These are phyloP conservation scores for Volucella bombylans DNA, from an alignment of 2,888 invertebrate species.

Conservation along the genomic window DNA sequence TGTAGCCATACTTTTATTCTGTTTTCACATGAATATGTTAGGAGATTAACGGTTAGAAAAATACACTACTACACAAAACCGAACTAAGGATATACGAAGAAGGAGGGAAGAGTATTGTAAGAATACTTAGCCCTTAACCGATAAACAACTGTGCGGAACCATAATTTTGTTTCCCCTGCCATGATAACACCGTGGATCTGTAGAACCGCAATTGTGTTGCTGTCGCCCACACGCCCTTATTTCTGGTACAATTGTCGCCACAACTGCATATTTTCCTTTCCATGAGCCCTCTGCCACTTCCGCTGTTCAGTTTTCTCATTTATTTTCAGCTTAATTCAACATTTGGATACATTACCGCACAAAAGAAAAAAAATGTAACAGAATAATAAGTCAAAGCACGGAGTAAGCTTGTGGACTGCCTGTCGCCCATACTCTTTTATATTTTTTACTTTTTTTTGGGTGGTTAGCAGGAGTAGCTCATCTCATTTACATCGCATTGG, in stretches of 20 bases:
- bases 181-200: slow-evolving; percentile 48
- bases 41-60: slow-evolving; percentile 17
- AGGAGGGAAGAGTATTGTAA: slow-evolving; percentile 32
- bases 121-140: slow-evolving; percentile 58
- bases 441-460: slow-evolving; percentile 32
- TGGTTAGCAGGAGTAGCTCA: slow-evolving; percentile 24
- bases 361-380: slow-evolving; percentile 23
- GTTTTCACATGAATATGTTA: slow-evolving; percentile 48
- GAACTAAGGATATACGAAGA: neutral
- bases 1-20: neutral
- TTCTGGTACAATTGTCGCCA: slow-evolving; percentile 62
- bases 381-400: slow-evolving; percentile 30
- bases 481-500: slow-evolving; percentile 68
- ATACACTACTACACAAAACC: neutral
- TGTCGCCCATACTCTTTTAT: slow-evolving; percentile 23
- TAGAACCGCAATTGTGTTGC: slow-evolving; percentile 45
- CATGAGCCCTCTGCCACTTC: slow-evolving; percentile 25
- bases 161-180: slow-evolving; percentile 44
- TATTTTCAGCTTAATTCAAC: slow-evolving; percentile 70
- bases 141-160: slow-evolving; percentile 61
- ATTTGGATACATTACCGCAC: slow-evolving; percentile 69
- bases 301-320: slow-evolving; percentile 65
- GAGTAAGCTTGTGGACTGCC: slow-evolving; percentile 57
- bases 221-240: slow-evolving; percentile 31
- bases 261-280: slow-evolving; percentile 43